A percentile compares a stretch with the other conserved stretches of the same genome.
phyloP scores from a whole-genome alignment of 2,113 vertebrate species.

The Tringa solitaria region DNA sequence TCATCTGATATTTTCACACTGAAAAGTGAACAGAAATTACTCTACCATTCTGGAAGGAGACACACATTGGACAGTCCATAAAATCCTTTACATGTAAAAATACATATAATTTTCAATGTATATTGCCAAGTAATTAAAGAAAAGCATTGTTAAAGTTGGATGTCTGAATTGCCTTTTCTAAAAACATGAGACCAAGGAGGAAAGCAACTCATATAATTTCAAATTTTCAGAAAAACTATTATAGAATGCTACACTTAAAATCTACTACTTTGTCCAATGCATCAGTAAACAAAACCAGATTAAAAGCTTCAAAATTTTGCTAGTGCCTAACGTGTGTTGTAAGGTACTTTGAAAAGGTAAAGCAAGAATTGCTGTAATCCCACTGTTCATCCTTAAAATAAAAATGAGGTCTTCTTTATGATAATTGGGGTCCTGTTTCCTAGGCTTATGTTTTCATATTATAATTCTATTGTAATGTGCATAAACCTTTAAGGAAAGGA shows the following conservation, averaged over 20 bases:
- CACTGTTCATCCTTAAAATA: not conserved
- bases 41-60: not conserved
- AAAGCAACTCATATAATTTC: not conserved
- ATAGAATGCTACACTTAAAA: not conserved
- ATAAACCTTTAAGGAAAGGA: not conserved
- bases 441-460: not conserved
- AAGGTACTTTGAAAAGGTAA: not conserved
- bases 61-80: not conserved
- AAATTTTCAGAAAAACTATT: not conserved
- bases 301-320: not conserved
- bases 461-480: not conserved
- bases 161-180: not conserved
- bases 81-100: not conserved
- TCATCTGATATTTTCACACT: not conserved
- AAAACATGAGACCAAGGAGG: not conserved
- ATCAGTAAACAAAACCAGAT: not conserved
- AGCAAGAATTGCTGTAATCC: not conserved
- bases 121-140: not conserved
- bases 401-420: not conserved
- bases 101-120: not conserved
- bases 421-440: not conserved
- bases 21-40: not conserved
- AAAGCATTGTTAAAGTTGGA: not conserved
- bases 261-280: not conserved
- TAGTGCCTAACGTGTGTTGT: not conserved